A percentile compares a stretch with the other conserved stretches of the same genome.
phyloP scores from a whole-genome alignment of 2,797 vertebrate genomes.

The Acomys russatus region DNA sequence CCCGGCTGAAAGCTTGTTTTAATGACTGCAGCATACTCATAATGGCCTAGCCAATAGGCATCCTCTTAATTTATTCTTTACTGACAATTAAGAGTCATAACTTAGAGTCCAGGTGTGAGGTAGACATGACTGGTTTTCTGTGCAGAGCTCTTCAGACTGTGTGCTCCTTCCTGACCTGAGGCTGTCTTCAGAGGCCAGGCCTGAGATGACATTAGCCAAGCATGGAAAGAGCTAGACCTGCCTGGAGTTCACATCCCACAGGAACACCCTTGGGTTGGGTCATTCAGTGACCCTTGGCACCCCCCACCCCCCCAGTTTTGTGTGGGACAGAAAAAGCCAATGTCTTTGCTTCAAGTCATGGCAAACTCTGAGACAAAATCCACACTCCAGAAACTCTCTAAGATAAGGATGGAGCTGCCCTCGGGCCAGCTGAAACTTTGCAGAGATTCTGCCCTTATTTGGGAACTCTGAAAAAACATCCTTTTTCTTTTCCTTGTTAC shows the following conservation, averaged over 20 bases:
- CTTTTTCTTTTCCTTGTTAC: neutral
- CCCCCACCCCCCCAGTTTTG: neutral
- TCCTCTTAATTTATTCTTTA: neutral
- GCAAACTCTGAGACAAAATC: neutral
- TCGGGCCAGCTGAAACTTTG: neutral
- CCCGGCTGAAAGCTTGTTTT: neutral
- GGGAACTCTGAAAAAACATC: neutral
- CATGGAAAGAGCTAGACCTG: neutral
- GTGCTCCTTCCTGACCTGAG: neutral
- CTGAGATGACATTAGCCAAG: neutral
- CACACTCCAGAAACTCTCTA: neutral
- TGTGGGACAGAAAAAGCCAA: neutral
- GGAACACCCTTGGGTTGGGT: neutral
- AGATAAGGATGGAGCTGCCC: neutral
- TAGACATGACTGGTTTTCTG: neutral
- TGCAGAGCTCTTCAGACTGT: neutral
- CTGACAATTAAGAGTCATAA: neutral
- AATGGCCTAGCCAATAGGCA: neutral
- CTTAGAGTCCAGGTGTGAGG: neutral
- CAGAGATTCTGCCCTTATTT: slow-evolving; percentile 15
- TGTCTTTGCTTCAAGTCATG: neutral
- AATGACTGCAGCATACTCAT: neutral
- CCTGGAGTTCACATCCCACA: neutral
- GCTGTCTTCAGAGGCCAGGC: neutral
- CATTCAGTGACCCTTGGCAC: neutral